Evolutionary conservation across 2,113 vertebrate genomes (phyloP).

Genomic region (Colossoma macropomum): DNA sequence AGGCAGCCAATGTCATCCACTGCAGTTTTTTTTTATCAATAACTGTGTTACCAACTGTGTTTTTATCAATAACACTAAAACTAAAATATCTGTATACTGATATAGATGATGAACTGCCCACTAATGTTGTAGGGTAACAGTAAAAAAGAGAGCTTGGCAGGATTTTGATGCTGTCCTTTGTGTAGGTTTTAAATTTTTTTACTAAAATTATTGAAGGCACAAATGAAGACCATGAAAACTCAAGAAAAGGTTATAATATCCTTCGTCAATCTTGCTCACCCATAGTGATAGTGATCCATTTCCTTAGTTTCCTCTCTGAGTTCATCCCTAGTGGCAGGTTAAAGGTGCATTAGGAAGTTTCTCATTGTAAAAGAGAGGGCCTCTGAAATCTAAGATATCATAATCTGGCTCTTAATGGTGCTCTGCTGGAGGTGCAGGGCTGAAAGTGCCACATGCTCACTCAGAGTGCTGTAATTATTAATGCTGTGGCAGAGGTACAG

Average conservation of each 20-base stretch:
- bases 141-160: too few relatives aligned
- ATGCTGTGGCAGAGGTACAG: constrained; percentile 40
- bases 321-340: not conserved
- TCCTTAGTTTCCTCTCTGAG: not conserved
- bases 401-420: not conserved
- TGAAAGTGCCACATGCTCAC: constrained; percentile 11
- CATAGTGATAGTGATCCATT: not conserved
- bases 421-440: not conserved
- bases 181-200: not conserved
- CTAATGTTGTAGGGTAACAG: too few relatives aligned
- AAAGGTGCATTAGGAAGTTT: constrained; percentile 12
- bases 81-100: too few relatives aligned
- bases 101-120: too few relatives aligned
- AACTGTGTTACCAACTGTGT: too few relatives aligned
- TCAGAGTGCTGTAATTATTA: constrained; percentile 49
- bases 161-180: too few relatives aligned
- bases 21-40: too few relatives aligned
- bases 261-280: too few relatives aligned
- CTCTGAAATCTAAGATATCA: constrained; percentile 18
- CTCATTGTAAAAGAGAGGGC: not conserved
- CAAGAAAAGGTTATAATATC: not conserved
- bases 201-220: not conserved
- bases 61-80: too few relatives aligned
- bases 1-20: too few relatives aligned
- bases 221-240: not conserved